Evolutionary conservation across 1,140 invertebrate genomes (phyloP).

Genomic region (Drosophila repletoides): DNA sequence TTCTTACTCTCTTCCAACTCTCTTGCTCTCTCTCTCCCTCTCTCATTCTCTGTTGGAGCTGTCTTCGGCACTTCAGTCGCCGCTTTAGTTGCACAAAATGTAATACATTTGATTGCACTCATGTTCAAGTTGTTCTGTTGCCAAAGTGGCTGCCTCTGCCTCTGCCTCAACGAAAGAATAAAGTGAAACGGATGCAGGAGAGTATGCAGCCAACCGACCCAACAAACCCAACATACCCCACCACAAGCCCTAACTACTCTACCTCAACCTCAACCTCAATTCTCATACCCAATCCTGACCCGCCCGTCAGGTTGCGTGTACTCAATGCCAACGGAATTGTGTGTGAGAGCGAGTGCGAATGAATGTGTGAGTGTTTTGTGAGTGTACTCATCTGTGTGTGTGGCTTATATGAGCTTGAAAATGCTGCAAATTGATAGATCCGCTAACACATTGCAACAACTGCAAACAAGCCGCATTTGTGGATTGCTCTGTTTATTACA

Average conservation of each 20-base stretch:
- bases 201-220: background rate
- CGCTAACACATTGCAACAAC: conserved; percentile 49
- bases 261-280: background rate
- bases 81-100: conserved; percentile 78
- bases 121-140: conserved; percentile 76
- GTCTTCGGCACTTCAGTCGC: conserved; percentile 67
- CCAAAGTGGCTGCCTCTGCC: conserved; percentile 70
- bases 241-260: background rate
- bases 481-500: conserved; percentile 51
- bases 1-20: background rate
- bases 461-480: conserved; percentile 40
- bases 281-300: background rate
- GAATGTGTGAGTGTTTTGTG: background rate
- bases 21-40: background rate
- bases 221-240: background rate
- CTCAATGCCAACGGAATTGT: conserved; percentile 7
- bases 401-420: conserved; percentile 63
- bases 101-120: conserved; percentile 79
- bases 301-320: conserved; percentile 43
- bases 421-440: conserved; percentile 73
- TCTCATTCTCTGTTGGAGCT: conserved; percentile 35
- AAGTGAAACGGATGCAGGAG: conserved; percentile 51
- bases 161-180: conserved; percentile 50
- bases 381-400: conserved; percentile 12
- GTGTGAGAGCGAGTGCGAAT: conserved; percentile 12